Evolutionary conservation across 2,888 invertebrate genomes (phyloP), one percentile per base, ranked within the genome.

Genomic region (Tipula unca): DNA sequence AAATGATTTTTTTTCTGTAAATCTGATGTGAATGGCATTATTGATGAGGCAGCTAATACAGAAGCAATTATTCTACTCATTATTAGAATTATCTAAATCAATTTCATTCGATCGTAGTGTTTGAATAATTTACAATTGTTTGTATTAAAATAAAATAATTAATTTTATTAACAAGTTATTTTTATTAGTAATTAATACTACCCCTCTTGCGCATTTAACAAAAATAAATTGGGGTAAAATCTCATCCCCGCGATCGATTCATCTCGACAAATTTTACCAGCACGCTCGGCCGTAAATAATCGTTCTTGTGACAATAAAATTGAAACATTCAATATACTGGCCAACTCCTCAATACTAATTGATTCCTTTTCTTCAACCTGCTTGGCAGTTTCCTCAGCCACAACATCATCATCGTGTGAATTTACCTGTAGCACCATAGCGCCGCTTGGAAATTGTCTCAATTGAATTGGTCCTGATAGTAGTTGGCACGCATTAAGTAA

Each of bases 201-300:
- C 5, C 1, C n/a, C n/a, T 69, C 69, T 69, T 25, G 20, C 2
- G 69, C 83, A 32, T 83, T 83, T 32, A 3, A 85, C 82, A 96
- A 91, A 91, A 99, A 96, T 86, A 94, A 91, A 92, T 99, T 99
- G 0, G 97, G 96, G 92, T 96, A 99, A 91, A 99, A 99, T 86
- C 96, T 93, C 69, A 99, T 92, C 8, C 99, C 99, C 92, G 99
- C 98, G 86, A 98, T 95, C 0, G 97, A 96, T 90, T 99, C 99
- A 91, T 99, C 99, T 86, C 99, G 93, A 89, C 99, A 99, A 1
- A 97, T 94, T 88, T 94, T 93, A 0, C 98, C 99, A 88, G 93
- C 92, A 87, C 95, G 94, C 91, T 99, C 99, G 0, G 98, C 95
- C 3, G 96, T 94, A 86, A 96, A 92, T 39, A 99, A 92, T 85